Evolutionary conservation across 2,113 vertebrate species (phyloP).

Genomic region (Vimba vimba): DNA sequence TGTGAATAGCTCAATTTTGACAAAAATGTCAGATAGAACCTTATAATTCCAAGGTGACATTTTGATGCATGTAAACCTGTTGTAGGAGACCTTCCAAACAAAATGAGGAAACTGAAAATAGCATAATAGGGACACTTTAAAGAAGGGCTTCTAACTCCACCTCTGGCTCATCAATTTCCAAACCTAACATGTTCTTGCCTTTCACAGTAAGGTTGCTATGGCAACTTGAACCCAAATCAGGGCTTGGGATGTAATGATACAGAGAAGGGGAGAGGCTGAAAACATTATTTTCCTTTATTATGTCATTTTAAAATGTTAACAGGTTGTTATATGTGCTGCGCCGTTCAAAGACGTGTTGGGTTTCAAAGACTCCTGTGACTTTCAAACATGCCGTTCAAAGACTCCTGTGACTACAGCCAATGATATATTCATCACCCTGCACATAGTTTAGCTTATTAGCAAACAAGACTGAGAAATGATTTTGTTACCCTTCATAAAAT

Average conservation of each 20-base stretch:
- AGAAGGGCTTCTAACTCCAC: not conserved
- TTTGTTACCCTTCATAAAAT: constrained; percentile 26
- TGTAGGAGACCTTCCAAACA: too few species aligned
- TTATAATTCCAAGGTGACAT: too few species aligned
- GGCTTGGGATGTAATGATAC: not conserved
- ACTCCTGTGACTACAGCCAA: not conserved
- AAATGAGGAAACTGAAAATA: too few species aligned
- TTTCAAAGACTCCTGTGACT: not conserved
- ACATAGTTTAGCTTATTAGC: not conserved
- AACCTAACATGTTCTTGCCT: not conserved
- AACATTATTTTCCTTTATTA: constrained; percentile 19
- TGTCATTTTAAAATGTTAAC: constrained; percentile 33
- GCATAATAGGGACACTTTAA: not conserved
- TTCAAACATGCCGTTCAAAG: too few species aligned
- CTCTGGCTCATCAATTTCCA: constrained; percentile 33
- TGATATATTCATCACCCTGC: not conserved
- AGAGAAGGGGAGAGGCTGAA: constrained; percentile 10
- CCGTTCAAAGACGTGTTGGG: constrained; percentile 18
- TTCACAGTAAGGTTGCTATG: constrained; percentile 13
- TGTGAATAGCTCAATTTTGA: too few species aligned
- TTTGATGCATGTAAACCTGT: too few species aligned
- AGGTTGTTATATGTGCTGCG: not conserved
- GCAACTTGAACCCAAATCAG: constrained; percentile 37
- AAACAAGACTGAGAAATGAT: constrained; percentile 4
- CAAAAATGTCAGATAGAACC: too few species aligned